Evolutionary conservation across 2,797 vertebrate species (phyloP).

Genomic region (Betta splendens): DNA sequence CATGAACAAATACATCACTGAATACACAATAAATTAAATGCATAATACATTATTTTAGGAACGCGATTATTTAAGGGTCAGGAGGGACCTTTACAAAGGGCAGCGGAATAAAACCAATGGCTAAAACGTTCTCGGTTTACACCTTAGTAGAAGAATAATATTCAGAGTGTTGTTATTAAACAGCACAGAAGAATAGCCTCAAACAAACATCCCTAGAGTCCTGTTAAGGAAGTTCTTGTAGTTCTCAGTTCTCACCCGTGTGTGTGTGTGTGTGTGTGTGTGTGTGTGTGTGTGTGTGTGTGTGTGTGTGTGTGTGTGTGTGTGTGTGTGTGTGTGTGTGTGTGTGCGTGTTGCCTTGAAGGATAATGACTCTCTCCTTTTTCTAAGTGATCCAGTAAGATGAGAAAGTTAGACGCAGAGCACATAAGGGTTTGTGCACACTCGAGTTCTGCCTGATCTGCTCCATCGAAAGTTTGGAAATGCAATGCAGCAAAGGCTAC

Average conservation of each 20-base stretch:
- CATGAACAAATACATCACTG: constrained; percentile 6
- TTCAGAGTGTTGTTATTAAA: neutral
- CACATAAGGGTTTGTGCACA: constrained; percentile 14
- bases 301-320: constrained; percentile 2
- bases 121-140: neutral
- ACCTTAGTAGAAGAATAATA: constrained; percentile 3
- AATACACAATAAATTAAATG: neutral
- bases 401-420: constrained; percentile 23
- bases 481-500: no score
- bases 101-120: neutral
- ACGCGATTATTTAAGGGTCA: constrained; percentile 3
- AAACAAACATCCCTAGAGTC: constrained; percentile 36
- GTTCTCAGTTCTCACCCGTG: constrained; percentile 26
- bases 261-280: constrained; percentile 7
- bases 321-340: constrained; percentile 2
- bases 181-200: constrained; percentile 19
- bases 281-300: constrained; percentile 3
- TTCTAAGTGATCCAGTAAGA: constrained; percentile 44
- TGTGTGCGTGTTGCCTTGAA: constrained; percentile 45
- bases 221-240: constrained; percentile 36
- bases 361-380: constrained; percentile 61
- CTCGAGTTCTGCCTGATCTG: no score
- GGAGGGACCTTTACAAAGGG: neutral
- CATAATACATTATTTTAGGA: neutral
- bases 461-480: no score